Conservation (phyloP, 1,140 invertebrate species). For the Drosophila lowei region DNA sequence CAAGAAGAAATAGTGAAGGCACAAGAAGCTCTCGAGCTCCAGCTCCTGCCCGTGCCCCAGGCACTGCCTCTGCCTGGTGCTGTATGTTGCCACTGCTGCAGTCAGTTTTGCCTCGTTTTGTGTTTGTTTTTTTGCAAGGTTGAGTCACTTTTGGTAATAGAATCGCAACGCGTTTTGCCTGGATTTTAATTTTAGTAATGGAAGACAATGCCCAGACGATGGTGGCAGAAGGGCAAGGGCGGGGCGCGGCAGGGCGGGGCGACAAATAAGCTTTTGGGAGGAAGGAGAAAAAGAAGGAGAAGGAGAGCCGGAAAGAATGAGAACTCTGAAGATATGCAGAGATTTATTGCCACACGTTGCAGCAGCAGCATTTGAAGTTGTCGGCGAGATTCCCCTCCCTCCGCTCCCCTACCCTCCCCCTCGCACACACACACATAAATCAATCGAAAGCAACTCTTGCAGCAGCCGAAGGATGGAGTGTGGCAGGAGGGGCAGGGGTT, state of each 20-base stretch:
- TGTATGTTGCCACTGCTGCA: neutral
- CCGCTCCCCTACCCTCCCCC: too few species aligned
- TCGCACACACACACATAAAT: conserved; percentile 50
- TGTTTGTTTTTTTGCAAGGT: conserved; percentile 13
- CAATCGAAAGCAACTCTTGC: conserved; percentile 26
- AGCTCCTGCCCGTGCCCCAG: neutral
- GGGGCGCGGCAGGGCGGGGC: neutral
- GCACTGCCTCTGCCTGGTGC: neutral
- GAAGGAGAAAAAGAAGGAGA: conserved; percentile 43
- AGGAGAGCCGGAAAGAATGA: neutral
- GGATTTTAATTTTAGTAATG: conserved; percentile 81
- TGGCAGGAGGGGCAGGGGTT: neutral
- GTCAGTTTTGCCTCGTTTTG: conserved; percentile 9
- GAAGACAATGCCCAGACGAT: conserved; percentile 67
- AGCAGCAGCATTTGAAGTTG: conserved; percentile 63
- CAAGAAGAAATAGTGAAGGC: conserved; percentile 48
- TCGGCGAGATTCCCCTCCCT: conserved; percentile 7
- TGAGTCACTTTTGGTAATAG: conserved; percentile 79
- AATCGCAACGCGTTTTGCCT: conserved; percentile 68
- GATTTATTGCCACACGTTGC: conserved; percentile 75
- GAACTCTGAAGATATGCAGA: conserved; percentile 17
- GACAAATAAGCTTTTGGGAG: conserved; percentile 66
- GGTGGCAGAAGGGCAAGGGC: neutral
- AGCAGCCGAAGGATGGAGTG: too few species aligned
- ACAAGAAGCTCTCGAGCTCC: neutral